Evolutionary conservation across 2,888 invertebrate species (phyloP).

Genomic region (Archips xylosteana): DNA sequence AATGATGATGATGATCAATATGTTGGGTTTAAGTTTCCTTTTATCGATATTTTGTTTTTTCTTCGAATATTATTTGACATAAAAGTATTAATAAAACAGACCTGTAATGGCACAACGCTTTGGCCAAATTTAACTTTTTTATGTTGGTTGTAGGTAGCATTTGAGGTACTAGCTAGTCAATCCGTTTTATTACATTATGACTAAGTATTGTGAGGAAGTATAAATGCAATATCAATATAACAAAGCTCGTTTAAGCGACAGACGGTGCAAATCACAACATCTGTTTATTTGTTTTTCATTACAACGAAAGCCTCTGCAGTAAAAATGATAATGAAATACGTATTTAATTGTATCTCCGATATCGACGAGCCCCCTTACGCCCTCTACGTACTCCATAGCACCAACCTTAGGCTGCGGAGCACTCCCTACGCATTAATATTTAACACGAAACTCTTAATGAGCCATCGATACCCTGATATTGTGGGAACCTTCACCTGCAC

Average conservation of each 20-base stretch:
- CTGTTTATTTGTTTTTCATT: neutral
- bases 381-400: neutral
- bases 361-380: neutral
- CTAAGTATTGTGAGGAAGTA: too few species aligned
- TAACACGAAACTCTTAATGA: constrained; percentile 65
- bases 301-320: neutral
- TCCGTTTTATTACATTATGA: too few species aligned
- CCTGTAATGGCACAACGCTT: too few species aligned
- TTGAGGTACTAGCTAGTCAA: too few species aligned
- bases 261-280: neutral
- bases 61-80: too few species aligned
- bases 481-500: constrained; percentile 68
- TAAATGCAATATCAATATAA: too few species aligned
- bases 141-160: too few species aligned
- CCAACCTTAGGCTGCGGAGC: constrained; percentile 45
- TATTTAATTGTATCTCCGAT: constrained; percentile 26
- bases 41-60: too few species aligned
- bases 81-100: too few species aligned
- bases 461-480: constrained; percentile 63
- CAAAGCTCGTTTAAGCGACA: neutral
- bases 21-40: too few species aligned
- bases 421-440: constrained; percentile 63
- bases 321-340: constrained; percentile 12
- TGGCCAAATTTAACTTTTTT: too few species aligned
- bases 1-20: too few species aligned